Conservation (phyloP, 2,113 vertebrate genomes). For the Pelvicachromis taeniatus region DNA sequence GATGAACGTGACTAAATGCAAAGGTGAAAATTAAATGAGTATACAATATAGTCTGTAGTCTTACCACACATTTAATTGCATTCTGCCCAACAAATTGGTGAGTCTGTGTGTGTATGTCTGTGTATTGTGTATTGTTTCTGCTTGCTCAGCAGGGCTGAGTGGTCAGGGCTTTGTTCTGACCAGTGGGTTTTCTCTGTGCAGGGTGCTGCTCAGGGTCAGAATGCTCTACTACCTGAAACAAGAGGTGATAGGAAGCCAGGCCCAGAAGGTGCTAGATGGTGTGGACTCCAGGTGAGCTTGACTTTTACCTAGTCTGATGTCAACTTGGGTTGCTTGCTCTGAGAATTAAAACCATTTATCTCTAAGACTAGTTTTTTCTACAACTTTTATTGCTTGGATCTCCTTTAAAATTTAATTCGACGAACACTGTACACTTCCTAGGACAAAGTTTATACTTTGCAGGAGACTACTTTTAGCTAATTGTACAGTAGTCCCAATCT, state of each 20-base stretch:
- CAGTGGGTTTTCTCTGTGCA: conserved; percentile 65
- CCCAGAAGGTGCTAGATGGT: conserved; percentile 88
- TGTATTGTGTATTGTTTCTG: conserved; percentile 17
- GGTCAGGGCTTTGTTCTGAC: conserved; percentile 60
- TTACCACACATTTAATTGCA: conserved; percentile 4
- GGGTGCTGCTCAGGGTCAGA: conserved; percentile 95
- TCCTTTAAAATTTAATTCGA: background rate
- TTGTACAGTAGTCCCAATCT: background rate
- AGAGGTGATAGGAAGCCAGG: conserved; percentile 93
- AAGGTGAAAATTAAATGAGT: background rate
- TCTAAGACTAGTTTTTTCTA: background rate
- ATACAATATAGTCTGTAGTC: background rate
- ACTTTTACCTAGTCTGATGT: background rate
- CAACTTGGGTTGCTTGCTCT: background rate
- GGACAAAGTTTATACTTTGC: background rate
- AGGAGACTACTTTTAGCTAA: background rate
- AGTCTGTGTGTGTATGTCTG: background rate
- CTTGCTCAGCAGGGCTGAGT: conserved; percentile 56
- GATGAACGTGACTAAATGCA: background rate
- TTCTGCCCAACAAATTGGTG: conserved; percentile 11
- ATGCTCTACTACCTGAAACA: conserved; percentile 99
- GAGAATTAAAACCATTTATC: background rate
- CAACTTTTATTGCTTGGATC: background rate
- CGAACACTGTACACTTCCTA: background rate
- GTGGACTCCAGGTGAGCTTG: conserved; percentile 85